Evolutionary conservation across 2,797 vertebrate genomes (phyloP), one percentile per base, ranked within the genome.

Genomic region (Vireo griseus): DNA sequence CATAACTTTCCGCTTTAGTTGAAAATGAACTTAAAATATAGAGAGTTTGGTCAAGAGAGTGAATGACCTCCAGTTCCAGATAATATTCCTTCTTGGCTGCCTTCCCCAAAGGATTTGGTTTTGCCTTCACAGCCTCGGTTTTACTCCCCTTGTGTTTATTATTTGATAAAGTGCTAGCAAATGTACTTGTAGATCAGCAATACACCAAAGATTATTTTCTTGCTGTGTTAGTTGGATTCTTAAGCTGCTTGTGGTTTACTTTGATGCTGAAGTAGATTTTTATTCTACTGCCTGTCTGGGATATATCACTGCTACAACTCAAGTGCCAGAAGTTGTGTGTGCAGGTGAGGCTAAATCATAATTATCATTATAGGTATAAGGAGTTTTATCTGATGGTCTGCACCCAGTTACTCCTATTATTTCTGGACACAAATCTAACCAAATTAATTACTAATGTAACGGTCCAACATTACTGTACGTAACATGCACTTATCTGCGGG

Each of bases 201-300:
- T 35, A 80, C 47, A 59, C 44, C 19, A 68, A 87, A 89, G 66
- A 86, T 75, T 92, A 86, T 92, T 85, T 93, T 92, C 72, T 90
- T 96, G 94, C 88, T 88, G 67, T 85, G 84, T 71, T 87, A 75
- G 79, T 50, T 86, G 72, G 85, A 96, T 95, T 91, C 85, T 95
- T 94, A 82, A 90, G 86, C 87, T 96, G 47, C 58, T 89, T 94
- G 94, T 94, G 86, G 94, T 66, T 96, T 95, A 59, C 92, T 93
- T 79, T 93, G 68, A 92, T 89, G 88, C 54, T 63, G 55, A 79
- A 92, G 51, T 79, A 83, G 77, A 84, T 85, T 94, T 92, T 93
- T 88, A 86, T 75, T 94, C 88, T 93, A 19, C 35, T 69, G 63
- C 45, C 52, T 91, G 68, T 39, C 75, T 96, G 86, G 79, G 51